Evolutionary conservation across 2,797 vertebrate species (phyloP).

Genomic region (Gymnothorax reevesii): DNA sequence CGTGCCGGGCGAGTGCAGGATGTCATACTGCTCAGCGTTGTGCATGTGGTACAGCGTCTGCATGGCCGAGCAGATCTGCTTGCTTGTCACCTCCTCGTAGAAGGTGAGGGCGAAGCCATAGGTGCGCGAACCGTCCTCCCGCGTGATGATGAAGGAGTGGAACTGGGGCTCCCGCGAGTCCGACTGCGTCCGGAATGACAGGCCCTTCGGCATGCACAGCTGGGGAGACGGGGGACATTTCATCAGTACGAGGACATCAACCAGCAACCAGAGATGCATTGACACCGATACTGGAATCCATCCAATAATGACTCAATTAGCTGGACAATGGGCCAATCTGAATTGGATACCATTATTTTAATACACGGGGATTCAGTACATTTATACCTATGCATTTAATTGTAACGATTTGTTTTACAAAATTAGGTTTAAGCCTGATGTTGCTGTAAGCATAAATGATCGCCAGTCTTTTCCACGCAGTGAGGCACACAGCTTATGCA

Average conservation of each 20-base stretch:
- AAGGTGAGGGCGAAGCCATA: conserved; percentile 97
- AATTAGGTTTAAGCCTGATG: too few species aligned
- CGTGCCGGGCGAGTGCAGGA: conserved; percentile 74
- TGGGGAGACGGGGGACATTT: conserved; percentile 44
- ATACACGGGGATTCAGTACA: too few species aligned
- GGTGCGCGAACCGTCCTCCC: conserved; percentile 97
- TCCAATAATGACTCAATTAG: too few species aligned
- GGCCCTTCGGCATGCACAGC: conserved; percentile 88
- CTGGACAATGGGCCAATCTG: too few species aligned
- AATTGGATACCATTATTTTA: too few species aligned
- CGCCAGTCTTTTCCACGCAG: too few species aligned
- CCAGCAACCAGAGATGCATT: too few species aligned
- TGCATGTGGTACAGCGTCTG: conserved; percentile 99
- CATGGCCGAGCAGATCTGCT: conserved; percentile 99
- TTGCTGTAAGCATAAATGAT: too few species aligned
- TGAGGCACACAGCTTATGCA: too few species aligned
- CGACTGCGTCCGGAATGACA: conserved; percentile 90
- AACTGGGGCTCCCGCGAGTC: conserved; percentile 90
- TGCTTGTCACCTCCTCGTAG: conserved; percentile 98
- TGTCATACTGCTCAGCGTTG: conserved; percentile 95
- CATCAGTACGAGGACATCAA: neutral
- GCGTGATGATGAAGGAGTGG: conserved; percentile 97
- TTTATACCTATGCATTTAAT: too few species aligned
- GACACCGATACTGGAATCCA: too few species aligned
- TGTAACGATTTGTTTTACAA: too few species aligned